Evolutionary conservation across 1,140 invertebrate genomes (phyloP).

Genomic region (Lepidostoma basale): DNA sequence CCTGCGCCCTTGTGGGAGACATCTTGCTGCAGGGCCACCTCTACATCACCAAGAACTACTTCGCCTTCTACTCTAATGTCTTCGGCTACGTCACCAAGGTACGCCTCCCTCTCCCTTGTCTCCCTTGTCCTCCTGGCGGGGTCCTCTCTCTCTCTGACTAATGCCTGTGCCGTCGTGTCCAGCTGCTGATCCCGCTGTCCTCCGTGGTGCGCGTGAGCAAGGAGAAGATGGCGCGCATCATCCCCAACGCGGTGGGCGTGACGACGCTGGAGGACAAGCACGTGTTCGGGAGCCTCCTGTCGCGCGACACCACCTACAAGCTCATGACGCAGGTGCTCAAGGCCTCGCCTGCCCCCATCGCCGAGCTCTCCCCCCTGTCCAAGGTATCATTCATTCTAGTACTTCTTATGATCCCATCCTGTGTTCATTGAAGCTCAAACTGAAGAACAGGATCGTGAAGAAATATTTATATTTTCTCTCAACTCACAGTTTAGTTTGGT

Average conservation of each 20-base stretch:
- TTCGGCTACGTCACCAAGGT: conserved; percentile 92
- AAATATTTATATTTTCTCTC: too few relatives aligned
- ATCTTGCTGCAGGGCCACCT: conserved; percentile 91
- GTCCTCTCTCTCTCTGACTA: neutral
- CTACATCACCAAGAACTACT: conserved; percentile 91
- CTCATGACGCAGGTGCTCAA: conserved; percentile 82
- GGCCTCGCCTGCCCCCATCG: conserved; percentile 49
- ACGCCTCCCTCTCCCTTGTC: conserved; percentile 63
- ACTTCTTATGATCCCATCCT: neutral
- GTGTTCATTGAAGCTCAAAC: neutral
- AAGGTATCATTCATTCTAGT: conserved; percentile 33
- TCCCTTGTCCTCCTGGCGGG: neutral
- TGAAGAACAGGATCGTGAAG: too few relatives aligned
- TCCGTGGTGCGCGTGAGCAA: conserved; percentile 86
- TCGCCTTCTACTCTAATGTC: conserved; percentile 94
- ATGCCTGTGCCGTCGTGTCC: conserved; percentile 37
- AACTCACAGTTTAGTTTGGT: neutral
- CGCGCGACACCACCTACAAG: conserved; percentile 84
- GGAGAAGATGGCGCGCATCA: conserved; percentile 88
- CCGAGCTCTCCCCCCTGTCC: conserved; percentile 48
- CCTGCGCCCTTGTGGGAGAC: conserved; percentile 88
- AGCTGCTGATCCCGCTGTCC: conserved; percentile 81
- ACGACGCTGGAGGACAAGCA: conserved; percentile 83
- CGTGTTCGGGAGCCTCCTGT: conserved; percentile 88
- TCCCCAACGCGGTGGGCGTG: conserved; percentile 90